A percentile compares a stretch with the other conserved stretches of the same genome.
These are phyloP conservation scores for Coregonus clupeaformis DNA, from an alignment of 2,113 vertebrate genomes.

Conservation along the genomic window DNA sequence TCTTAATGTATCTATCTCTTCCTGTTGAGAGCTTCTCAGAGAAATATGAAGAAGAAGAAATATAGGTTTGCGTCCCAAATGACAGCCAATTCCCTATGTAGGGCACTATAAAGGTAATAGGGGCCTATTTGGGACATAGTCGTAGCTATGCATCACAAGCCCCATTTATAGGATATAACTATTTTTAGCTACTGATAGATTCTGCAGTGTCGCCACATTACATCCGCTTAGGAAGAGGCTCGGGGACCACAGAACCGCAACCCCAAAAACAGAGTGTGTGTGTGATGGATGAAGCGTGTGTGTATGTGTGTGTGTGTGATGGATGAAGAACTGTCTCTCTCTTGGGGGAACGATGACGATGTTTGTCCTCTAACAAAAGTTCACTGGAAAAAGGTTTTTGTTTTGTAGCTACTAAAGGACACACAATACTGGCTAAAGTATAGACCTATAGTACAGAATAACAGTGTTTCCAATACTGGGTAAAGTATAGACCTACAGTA, in stretches of 20 bases:
- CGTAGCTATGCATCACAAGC: constrained; percentile 31
- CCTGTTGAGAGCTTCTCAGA: constrained; percentile 38
- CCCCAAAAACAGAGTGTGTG: constrained; percentile 42
- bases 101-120: no score
- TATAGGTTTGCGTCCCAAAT: constrained; percentile 19
- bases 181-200: constrained; percentile 64
- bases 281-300: constrained; percentile 54
- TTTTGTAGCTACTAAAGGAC: neutral
- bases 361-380: constrained; percentile 57
- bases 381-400: constrained; percentile 43
- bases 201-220: constrained; percentile 62
- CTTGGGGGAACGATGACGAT: constrained; percentile 34
- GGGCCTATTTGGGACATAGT: no score
- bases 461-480: no score
- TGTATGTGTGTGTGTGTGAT: constrained; percentile 34
- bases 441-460: neutral
- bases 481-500: no score
- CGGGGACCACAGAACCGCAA: constrained; percentile 45
- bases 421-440: neutral
- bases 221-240: constrained; percentile 48
- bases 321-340: constrained; percentile 56
- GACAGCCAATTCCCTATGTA: no score
- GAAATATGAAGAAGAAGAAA: constrained; percentile 45
- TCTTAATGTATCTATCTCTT: constrained; percentile 33
- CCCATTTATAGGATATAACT: constrained; percentile 55